Percentiles rank a stretch among this genome's conserved stretches.
Conservation (phyloP, 35 echinoderm and acorn worm genomes). For the Apostichopus parvimensis region DNA sequence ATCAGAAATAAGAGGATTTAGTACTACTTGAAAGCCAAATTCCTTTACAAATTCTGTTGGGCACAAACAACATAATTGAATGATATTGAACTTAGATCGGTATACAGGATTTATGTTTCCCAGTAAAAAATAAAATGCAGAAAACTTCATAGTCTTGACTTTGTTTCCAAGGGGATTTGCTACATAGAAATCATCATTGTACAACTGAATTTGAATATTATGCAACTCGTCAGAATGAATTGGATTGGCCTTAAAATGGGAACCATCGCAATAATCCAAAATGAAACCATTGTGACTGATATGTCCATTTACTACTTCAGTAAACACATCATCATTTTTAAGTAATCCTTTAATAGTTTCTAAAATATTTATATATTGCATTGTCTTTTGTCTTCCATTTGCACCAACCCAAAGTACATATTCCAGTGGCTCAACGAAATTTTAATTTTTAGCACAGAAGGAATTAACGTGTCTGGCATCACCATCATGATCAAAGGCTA, state of each 20-base stretch:
- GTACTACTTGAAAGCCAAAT: constrained; percentile 27
- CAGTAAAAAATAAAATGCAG: constrained; percentile 46
- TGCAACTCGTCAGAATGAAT: constrained; percentile 20
- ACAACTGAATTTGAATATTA: constrained; percentile 59
- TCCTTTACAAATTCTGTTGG: constrained; percentile 42
- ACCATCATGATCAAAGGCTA: constrained; percentile 39
- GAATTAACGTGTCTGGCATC: constrained; percentile 13
- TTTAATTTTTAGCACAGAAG: constrained; percentile 9
- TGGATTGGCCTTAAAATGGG: constrained; percentile 37
- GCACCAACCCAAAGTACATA: constrained; percentile 1
- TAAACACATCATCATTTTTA: constrained; percentile 57
- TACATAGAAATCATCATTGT: constrained; percentile 69
- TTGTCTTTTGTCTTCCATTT: constrained; percentile 26
- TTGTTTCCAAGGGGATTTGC: constrained; percentile 71
- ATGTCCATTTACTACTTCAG: constrained; percentile 64
- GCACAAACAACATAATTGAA: constrained; percentile 39
- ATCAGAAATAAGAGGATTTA: constrained; percentile 44
- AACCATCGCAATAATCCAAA: constrained; percentile 66
- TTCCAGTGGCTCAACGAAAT: constrained; percentile 43
- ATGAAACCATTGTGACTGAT: constrained; percentile 14
- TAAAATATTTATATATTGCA: constrained; percentile 40
- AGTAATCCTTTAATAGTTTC: constrained; percentile 5
- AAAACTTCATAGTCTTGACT: constrained; percentile 62
- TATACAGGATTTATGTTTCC: constrained; percentile 13
- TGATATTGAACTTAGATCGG: constrained; percentile 44